Conservation (phyloP, 30 jellyfish, hydroid and myxozoan species). For the Mastigias papua region DNA sequence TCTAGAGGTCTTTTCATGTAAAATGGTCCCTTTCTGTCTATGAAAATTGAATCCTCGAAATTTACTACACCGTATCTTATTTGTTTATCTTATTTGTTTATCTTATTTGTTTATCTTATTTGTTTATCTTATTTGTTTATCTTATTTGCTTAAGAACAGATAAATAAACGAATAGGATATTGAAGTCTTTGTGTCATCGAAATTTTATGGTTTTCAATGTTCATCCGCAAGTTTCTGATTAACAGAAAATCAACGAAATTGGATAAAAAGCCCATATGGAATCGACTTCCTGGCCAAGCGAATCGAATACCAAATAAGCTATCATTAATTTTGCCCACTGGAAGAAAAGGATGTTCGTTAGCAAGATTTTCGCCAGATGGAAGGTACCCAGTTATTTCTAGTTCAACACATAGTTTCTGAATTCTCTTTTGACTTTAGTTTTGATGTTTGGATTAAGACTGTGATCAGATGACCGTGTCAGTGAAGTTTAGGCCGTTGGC, state of each 20-base stretch:
- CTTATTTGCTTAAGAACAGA: no score
- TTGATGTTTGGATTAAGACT: neutral
- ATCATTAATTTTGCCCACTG: slow-evolving; percentile 73
- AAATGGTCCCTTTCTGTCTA: no score
- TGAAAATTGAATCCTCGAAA: no score
- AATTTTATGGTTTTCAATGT: neutral
- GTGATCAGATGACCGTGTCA: no score
- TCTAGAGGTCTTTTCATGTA: no score
- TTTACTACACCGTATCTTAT: no score
- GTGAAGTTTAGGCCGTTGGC: no score
- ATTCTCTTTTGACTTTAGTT: neutral
- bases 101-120: no score
- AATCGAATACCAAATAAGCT: slow-evolving; percentile 84
- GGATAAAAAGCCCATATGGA: slow-evolving; percentile 77
- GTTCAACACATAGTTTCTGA: neutral
- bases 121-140: no score
- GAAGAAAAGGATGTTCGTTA: slow-evolving; percentile 91
- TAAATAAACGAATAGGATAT: neutral
- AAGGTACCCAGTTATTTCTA: slow-evolving; percentile 54
- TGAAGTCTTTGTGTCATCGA: neutral
- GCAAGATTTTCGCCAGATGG: slow-evolving; percentile 92
- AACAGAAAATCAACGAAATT: slow-evolving; percentile 26
- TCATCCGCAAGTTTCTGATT: neutral
- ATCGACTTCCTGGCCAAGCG: slow-evolving; percentile 94
- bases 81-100: no score